Evolutionary conservation across 2,888 invertebrate genomes (phyloP), one percentile per base, ranked within the genome.

Genomic region (Diadegma fenestrale): DNA sequence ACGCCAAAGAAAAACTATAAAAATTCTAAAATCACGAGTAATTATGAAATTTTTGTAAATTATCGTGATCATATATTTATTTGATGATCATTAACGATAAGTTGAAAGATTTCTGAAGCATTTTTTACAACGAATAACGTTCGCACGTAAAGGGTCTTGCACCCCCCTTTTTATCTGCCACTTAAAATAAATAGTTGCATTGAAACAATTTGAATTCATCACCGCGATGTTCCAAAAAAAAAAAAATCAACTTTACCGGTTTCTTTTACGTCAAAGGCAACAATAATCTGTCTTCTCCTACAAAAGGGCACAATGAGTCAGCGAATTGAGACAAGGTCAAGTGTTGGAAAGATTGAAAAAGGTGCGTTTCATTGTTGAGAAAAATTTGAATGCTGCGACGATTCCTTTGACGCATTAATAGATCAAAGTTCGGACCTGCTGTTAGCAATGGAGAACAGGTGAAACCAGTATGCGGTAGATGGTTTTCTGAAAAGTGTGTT

Each of bases 381-480:
- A 73, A 43, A 61, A 61, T 73, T 54, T 45, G 73, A 77, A 75
- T 61, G 68, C 71, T 6, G 3, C 45, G 43, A 61, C 4, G 26
- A 63, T 66, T 72, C 63, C 7, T 69, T 30, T 37, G n/a, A 33
- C 33, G 58, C 30, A 17, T 14, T 33, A 4, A 33, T 68, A 68
- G 19, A 64, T 76, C 45, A 41, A 19, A 41, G n/a, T 5, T 71
- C 58, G 37, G 41, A 75, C 61, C 66, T 63, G 69, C 75, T 48
- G 73, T n/a, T n/a, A n/a, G 17, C 37, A n/a, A 37, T 14, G 19
- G 22, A 54, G 5, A 48, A 76, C 82, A 84, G 81, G 80, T 80
- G 84, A 77, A 80, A 61, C 54, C 54, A 43, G 19, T 14, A 26
- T 63, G 33, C 2, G n/a, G 8, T 7, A 26, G n/a, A 6, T 14